Conservation (phyloP, 2,797 vertebrate species). For the Epinephelus malabaricus region DNA sequence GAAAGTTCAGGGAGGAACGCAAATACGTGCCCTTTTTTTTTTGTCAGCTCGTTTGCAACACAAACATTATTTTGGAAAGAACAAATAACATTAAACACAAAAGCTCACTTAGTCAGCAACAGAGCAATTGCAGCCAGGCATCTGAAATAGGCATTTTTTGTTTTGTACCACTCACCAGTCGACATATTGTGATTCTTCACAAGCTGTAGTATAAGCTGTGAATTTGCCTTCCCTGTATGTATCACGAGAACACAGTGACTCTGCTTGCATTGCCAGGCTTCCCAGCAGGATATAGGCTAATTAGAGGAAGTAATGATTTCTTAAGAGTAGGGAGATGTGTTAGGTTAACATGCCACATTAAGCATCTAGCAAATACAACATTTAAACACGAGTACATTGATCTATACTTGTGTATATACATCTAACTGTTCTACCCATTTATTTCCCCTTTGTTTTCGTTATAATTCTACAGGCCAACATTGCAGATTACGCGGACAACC, state of each 20-base stretch:
- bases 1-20: not conserved
- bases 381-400: not conserved
- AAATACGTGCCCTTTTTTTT: not conserved
- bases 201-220: constrained; percentile 68
- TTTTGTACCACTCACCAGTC: constrained; percentile 55
- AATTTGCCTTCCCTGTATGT: constrained; percentile 53
- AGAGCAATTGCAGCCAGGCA: constrained; percentile 41
- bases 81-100: constrained; percentile 43
- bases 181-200: constrained; percentile 57
- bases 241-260: constrained; percentile 26
- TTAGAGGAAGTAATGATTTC: constrained; percentile 18
- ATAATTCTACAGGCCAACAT: constrained; percentile 89
- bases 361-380: not conserved
- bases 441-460: constrained; percentile 12
- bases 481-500: constrained; percentile 94
- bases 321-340: not conserved
- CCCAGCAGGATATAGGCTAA: constrained; percentile 37
- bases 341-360: not conserved
- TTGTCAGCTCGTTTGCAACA: constrained; percentile 32
- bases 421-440: not conserved
- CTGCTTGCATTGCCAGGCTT: constrained; percentile 30
- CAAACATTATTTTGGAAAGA: constrained; percentile 41
- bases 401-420: not conserved
- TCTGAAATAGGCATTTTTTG: constrained; percentile 68
- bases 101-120: constrained; percentile 56